These are phyloP conservation scores for Synergus umbraculus DNA, from an alignment of 2,888 invertebrate species.

Conservation along the genomic window DNA sequence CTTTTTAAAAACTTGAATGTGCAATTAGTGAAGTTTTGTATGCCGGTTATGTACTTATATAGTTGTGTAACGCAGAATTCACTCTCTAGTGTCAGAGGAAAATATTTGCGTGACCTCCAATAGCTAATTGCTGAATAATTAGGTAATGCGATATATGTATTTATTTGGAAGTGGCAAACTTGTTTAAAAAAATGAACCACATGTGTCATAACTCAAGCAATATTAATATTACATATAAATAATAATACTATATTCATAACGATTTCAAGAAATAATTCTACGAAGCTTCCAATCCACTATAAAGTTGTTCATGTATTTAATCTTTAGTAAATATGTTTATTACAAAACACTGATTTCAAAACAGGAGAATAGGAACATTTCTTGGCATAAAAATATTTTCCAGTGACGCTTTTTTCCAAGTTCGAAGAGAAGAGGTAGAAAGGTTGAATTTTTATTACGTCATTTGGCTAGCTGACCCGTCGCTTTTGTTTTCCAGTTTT, in stretches of 20 bases:
- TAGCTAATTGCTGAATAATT: slow-evolving; percentile 1
- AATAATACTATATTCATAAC: not conserved
- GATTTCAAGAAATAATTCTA: not conserved
- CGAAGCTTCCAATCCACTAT: not conserved
- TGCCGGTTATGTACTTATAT: not conserved
- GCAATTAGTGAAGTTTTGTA: not conserved
- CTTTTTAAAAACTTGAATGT: no score
- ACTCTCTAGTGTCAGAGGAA: not conserved
- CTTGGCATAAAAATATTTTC: slow-evolving; percentile 17
- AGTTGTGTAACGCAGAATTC: not conserved
- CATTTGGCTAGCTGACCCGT: slow-evolving; percentile 20
- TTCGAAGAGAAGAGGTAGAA: slow-evolving; percentile 12
- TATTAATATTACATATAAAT: not conserved
- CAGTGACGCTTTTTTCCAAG: not conserved
- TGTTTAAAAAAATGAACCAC: slow-evolving; percentile 15
- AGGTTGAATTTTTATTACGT: slow-evolving; percentile 31
- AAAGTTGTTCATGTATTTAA: not conserved
- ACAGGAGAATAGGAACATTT: not conserved
- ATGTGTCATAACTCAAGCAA: not conserved
- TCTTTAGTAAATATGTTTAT: not conserved
- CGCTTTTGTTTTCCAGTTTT: slow-evolving; percentile 30
- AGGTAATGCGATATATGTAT: not conserved
- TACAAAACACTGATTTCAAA: not conserved
- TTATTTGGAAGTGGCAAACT: slow-evolving; percentile 16
- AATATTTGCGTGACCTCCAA: not conserved